Evolutionary conservation across 1,140 invertebrate species (phyloP).

Genomic region (Meloidogyne hapla): DNA sequence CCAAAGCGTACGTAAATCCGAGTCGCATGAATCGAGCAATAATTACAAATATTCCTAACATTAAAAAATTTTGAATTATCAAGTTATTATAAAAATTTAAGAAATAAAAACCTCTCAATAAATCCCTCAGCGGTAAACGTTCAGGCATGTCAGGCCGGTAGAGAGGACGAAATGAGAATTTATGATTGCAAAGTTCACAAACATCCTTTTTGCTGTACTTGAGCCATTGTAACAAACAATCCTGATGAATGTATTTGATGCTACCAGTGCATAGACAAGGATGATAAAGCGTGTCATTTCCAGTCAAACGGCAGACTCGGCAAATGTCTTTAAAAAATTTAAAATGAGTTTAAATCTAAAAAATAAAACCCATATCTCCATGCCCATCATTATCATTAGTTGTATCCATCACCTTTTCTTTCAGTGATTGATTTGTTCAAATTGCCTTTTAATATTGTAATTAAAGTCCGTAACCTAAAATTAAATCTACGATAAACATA

Average conservation of each 20-base stretch:
- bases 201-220: slow-evolving; percentile 94
- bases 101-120: slow-evolving; percentile 32
- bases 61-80: slow-evolving; percentile 11
- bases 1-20: slow-evolving; percentile 92
- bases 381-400: neutral
- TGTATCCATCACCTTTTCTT: too few species aligned
- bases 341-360: neutral
- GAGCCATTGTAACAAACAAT: slow-evolving; percentile 73
- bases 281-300: slow-evolving; percentile 77
- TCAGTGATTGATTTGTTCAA: too few species aligned
- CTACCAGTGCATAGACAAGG: slow-evolving; percentile 96
- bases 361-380: slow-evolving; percentile 2
- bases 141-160: slow-evolving; percentile 99
- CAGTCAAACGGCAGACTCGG: slow-evolving; percentile 79
- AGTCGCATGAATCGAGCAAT: slow-evolving; percentile 86
- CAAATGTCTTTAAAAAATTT: slow-evolving; percentile 80
- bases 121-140: slow-evolving; percentile 76
- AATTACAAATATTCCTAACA: slow-evolving; percentile 80
- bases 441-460: too few species aligned
- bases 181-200: slow-evolving; percentile 94
- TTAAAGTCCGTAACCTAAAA: too few species aligned
- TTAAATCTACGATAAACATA: too few species aligned
- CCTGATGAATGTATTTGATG: slow-evolving; percentile 97
- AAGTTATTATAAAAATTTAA: neutral
- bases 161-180: slow-evolving; percentile 96